Conservation (phyloP, 2,113 vertebrate species). For the Ranitomeya variabilis region DNA sequence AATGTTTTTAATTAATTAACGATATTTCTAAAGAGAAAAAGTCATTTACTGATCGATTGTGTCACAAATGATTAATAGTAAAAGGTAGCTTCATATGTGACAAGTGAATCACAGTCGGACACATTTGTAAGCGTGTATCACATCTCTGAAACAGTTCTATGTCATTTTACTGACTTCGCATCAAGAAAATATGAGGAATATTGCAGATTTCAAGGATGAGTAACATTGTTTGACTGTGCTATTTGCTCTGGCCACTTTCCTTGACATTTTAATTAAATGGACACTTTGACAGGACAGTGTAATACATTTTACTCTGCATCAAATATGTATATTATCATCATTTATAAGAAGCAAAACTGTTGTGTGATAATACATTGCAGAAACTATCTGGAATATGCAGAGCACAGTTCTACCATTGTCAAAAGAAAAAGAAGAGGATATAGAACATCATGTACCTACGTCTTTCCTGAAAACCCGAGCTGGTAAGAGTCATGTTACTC, state of each 20-base stretch:
- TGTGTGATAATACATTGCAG: not conserved
- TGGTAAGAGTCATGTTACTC: slow-evolving; percentile 46
- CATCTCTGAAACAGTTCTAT: no score
- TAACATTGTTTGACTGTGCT: not conserved
- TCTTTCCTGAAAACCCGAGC: slow-evolving; percentile 59
- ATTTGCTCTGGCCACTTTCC: not conserved
- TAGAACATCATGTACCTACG: slow-evolving; percentile 40
- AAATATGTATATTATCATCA: not conserved
- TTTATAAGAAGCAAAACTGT: not conserved
- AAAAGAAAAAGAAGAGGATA: slow-evolving; percentile 31
- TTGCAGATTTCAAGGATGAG: no score
- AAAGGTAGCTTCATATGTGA: no score
- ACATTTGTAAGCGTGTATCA: no score
- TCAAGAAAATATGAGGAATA: no score
- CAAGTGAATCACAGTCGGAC: no score
- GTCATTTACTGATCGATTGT: no score
- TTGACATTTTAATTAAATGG: not conserved
- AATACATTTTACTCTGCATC: not conserved
- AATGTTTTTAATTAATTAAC: no score
- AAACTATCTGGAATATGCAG: not conserved
- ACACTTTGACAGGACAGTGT: not conserved
- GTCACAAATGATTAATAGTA: no score
- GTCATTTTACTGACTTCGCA: no score
- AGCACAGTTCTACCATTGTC: not conserved
- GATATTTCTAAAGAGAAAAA: no score